These are phyloP conservation scores for Apoderus coryli DNA, from an alignment of 2,888 invertebrate species.

Conservation along the genomic window DNA sequence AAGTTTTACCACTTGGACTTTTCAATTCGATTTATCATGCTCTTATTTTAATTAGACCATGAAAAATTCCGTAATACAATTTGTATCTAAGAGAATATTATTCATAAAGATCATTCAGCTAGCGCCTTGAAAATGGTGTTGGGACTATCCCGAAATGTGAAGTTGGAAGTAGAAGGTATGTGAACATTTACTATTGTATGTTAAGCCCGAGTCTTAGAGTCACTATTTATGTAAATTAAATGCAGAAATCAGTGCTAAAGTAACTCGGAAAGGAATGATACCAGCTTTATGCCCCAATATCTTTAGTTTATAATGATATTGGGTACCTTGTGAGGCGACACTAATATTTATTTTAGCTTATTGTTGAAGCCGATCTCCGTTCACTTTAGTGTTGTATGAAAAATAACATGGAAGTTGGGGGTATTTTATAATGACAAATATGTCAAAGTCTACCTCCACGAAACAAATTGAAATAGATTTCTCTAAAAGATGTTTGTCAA, in stretches of 20 bases:
- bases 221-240: conserved; percentile 22
- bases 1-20: conserved; percentile 96
- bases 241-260: conserved; percentile 29
- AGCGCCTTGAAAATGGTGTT: conserved; percentile 18
- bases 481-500: too few relatives aligned
- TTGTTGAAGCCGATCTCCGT: too few relatives aligned
- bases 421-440: too few relatives aligned
- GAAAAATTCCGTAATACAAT: conserved; percentile 84
- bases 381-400: too few relatives aligned
- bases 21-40: conserved; percentile 99
- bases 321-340: conserved; percentile 32
- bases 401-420: too few relatives aligned
- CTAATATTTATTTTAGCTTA: too few relatives aligned
- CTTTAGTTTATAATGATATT: conserved; percentile 12
- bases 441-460: too few relatives aligned
- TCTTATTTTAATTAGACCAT: conserved; percentile 93
- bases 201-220: conserved; percentile 29
- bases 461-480: too few relatives aligned
- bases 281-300: conserved; percentile 31
- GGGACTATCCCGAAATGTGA: too few relatives aligned
- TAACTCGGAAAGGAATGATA: conserved; percentile 31
- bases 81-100: conserved; percentile 16
- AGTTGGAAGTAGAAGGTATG: too few relatives aligned
- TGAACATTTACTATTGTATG: too few relatives aligned
- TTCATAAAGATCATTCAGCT: conserved; percentile 62